Conservation (phyloP, 2,797 vertebrate genomes). For the Bradypodion pumilum region DNA sequence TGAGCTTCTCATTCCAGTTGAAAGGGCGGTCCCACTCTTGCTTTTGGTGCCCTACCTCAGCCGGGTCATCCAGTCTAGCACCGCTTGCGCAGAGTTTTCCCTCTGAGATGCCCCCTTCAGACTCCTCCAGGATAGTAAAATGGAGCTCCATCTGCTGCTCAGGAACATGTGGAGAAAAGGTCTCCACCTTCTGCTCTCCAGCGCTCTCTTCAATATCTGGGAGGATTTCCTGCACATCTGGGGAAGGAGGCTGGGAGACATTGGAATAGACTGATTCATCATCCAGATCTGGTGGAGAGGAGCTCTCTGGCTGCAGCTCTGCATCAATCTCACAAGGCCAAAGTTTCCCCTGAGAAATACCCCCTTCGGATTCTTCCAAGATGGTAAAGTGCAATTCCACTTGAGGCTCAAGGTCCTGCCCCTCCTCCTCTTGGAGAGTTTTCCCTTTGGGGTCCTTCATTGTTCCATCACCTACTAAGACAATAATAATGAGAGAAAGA, state of each 20-base stretch:
- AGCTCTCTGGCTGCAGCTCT: not conserved
- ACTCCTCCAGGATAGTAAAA: conserved; percentile 37
- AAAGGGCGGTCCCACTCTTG: not conserved
- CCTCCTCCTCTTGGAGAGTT: not conserved
- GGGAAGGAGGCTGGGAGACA: not conserved
- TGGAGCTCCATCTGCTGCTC: conserved; percentile 31
- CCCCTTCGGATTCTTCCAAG: conserved; percentile 19
- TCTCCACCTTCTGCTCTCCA: not conserved
- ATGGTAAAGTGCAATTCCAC: conserved; percentile 36
- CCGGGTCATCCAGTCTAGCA: not conserved
- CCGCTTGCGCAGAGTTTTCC: conserved; percentile 30
- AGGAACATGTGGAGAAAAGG: not conserved
- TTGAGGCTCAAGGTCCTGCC: conserved; percentile 26
- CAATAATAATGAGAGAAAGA: not conserved
- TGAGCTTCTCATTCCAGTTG: not conserved
- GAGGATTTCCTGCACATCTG: not conserved
- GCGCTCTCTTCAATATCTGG: not conserved
- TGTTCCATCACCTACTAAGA: conserved; percentile 22
- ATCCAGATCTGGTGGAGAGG: not conserved
- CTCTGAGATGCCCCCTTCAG: conserved; percentile 33
- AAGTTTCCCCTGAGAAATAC: conserved; percentile 36
- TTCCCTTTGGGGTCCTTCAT: conserved; percentile 31
- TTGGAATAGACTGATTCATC: conserved; percentile 13
- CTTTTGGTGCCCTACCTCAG: not conserved
- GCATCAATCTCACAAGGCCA: conserved; percentile 25